Evolutionary conservation across 2,888 invertebrate species (phyloP).

Genomic region (Malachius bipustulatus): DNA sequence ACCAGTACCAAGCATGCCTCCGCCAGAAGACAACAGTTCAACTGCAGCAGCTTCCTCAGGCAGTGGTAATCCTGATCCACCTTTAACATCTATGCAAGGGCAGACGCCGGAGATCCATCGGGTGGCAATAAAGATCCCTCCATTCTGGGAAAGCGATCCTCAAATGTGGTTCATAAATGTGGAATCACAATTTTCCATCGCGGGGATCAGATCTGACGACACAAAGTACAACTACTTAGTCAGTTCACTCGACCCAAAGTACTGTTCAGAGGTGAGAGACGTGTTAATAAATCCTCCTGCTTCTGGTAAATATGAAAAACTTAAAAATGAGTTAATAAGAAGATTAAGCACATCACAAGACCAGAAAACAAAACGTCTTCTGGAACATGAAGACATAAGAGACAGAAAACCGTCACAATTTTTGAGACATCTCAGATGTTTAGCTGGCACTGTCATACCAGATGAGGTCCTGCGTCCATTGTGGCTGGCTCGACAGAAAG

Average conservation of each 20-base stretch:
- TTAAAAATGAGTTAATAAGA: not conserved
- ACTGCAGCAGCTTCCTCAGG: too few relatives aligned
- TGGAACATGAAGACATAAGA: constrained; percentile 5
- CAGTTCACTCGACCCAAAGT: not conserved
- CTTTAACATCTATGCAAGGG: too few relatives aligned
- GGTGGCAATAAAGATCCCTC: not conserved
- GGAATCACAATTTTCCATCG: not conserved
- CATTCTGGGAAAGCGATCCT: not conserved
- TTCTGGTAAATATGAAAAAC: not conserved
- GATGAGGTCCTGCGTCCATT: not conserved
- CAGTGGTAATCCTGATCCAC: too few relatives aligned
- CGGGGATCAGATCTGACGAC: not conserved
- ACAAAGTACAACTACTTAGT: not conserved
- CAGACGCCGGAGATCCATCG: too few relatives aligned
- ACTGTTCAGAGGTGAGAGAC: constrained; percentile 3
- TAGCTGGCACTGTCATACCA: not conserved
- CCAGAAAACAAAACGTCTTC: not conserved
- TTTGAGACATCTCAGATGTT: not conserved
- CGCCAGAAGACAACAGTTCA: too few relatives aligned
- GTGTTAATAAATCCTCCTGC: not conserved
- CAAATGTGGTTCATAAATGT: constrained; percentile 4
- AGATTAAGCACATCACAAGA: not conserved
- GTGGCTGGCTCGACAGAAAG: not conserved
- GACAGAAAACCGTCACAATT: constrained; percentile 5
- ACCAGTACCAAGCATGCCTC: too few relatives aligned